These are phyloP conservation scores for Apotomis capreana DNA, from an alignment of 2,888 invertebrate species.

Conservation along the genomic window DNA sequence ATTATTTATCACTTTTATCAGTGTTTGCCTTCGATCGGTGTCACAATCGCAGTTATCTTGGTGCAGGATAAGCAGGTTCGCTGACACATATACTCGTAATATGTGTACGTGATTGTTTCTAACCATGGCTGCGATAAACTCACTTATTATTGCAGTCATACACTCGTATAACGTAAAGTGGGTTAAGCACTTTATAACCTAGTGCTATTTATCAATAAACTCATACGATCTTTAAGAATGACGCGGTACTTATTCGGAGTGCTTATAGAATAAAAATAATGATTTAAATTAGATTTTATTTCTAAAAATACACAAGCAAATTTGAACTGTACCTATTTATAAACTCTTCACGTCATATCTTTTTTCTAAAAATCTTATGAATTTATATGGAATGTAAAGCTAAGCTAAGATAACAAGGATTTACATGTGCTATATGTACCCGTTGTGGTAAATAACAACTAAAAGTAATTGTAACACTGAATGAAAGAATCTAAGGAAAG, in stretches of 20 bases:
- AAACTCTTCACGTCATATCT: neutral
- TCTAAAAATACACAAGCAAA: too few species aligned
- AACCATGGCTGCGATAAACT: constrained; percentile 31
- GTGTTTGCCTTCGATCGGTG: constrained; percentile 33
- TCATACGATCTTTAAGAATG: neutral
- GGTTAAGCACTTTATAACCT: constrained; percentile 13
- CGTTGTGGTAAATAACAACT: too few species aligned
- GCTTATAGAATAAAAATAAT: too few species aligned
- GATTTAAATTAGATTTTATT: too few species aligned
- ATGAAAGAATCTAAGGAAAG: too few species aligned
- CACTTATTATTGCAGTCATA: constrained; percentile 25
- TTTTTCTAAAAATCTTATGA: neutral
- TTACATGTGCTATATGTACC: too few species aligned
- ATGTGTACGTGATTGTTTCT: constrained; percentile 27
- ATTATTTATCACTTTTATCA: constrained; percentile 39
- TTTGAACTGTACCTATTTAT: too few species aligned
- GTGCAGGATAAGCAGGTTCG: constrained; percentile 42
- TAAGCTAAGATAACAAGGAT: too few species aligned
- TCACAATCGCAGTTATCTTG: constrained; percentile 40
- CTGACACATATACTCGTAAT: constrained; percentile 39
- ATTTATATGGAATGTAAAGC: too few species aligned
- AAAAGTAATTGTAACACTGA: too few species aligned
- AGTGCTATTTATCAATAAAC: neutral
- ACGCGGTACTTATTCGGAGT: too few species aligned
- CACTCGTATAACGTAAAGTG: constrained; percentile 6